These are phyloP conservation scores for Thinocorus orbignyianus DNA, from an alignment of 2,113 vertebrate genomes.

Conservation along the genomic window DNA sequence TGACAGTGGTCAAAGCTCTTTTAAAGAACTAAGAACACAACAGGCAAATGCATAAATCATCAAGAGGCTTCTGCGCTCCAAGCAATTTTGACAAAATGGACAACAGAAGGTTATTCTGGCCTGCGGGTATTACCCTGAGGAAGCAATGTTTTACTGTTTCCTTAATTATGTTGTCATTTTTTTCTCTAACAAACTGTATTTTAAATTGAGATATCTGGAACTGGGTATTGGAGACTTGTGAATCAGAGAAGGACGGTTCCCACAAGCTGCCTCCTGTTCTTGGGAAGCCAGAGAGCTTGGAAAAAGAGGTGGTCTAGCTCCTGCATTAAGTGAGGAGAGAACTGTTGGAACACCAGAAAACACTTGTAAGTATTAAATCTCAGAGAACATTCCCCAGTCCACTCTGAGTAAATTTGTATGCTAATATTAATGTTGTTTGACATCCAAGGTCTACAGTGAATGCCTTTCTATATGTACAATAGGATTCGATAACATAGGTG, in stretches of 20 bases:
- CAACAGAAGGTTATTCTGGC: slow-evolving; percentile 3
- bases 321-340: not conserved
- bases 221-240: not conserved
- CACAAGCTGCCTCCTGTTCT: not conserved
- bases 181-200: not conserved
- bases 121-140: slow-evolving; percentile 31
- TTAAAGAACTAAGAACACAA: not conserved
- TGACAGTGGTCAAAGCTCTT: not conserved
- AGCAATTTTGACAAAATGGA: not conserved
- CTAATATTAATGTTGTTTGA: not conserved
- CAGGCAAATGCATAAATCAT: slow-evolving; percentile 16
- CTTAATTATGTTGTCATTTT: slow-evolving; percentile 25
- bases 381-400: not conserved
- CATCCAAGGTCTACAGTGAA: not conserved
- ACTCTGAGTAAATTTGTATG: not conserved
- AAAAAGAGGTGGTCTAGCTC: not conserved
- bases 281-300: not conserved
- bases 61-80: not conserved
- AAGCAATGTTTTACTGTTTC: slow-evolving; percentile 8
- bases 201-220: slow-evolving; percentile 17
- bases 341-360: not conserved
- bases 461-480: not conserved
- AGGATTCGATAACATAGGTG: not conserved
- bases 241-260: not conserved
- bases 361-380: not conserved